Evolutionary conservation across 1,140 invertebrate species (phyloP).

Genomic region (Papilio aristodemus): DNA sequence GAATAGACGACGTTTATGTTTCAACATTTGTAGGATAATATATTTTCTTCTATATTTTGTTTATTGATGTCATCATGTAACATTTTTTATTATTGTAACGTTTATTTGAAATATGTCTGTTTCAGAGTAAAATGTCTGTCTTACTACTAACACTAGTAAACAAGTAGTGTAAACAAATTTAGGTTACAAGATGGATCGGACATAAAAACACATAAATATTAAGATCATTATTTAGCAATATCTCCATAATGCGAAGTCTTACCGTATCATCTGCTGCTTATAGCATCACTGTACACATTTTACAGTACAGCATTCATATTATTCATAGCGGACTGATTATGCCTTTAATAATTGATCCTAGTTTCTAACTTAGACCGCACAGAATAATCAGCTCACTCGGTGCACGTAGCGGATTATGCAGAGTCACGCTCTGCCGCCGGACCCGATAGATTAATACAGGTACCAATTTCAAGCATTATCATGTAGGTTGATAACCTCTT

Average conservation of each 20-base stretch:
- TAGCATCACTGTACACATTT: neutral
- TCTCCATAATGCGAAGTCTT: too few species aligned
- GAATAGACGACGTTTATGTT: neutral
- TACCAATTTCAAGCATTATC: neutral
- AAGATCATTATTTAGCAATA: too few species aligned
- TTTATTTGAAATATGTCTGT: too few species aligned
- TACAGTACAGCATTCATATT: neutral
- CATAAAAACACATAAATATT: too few species aligned
- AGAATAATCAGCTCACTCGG: neutral
- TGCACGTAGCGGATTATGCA: neutral
- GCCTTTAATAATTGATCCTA: neutral
- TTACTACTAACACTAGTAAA: too few species aligned
- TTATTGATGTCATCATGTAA: too few species aligned
- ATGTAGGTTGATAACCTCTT: neutral
- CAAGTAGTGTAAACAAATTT: too few species aligned
- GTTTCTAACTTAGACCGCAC: slow-evolving; percentile 7
- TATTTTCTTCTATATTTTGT: neutral
- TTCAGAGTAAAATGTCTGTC: too few species aligned
- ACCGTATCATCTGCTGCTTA: too few species aligned
- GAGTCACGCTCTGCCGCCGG: neutral
- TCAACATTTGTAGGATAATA: neutral
- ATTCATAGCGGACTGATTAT: neutral
- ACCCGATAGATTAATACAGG: slow-evolving; percentile 3
- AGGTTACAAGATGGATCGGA: too few species aligned
- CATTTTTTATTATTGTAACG: too few species aligned